A percentile compares a stretch with the other conserved stretches of the same genome.
Conservation (phyloP, 2,888 invertebrate genomes). For the Vannuccia rotundouncinata region DNA sequence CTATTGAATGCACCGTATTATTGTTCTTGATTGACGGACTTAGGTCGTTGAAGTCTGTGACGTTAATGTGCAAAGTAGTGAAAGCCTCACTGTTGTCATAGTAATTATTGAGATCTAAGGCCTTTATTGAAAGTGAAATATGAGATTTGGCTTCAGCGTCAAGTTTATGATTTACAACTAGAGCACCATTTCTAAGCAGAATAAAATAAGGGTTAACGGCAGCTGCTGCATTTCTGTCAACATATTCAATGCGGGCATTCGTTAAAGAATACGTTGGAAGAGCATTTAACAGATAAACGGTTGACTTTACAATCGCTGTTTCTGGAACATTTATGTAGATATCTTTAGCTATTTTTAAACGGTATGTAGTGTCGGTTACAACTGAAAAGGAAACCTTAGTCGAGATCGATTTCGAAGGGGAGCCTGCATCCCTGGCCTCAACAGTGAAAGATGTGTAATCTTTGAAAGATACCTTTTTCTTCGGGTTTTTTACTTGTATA, state of each 20-base stretch:
- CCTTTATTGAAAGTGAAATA: neutral
- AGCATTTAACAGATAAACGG: neutral
- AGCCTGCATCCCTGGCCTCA: neutral
- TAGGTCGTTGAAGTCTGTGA: constrained; percentile 35
- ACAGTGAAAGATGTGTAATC: neutral
- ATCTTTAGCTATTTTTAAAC: neutral
- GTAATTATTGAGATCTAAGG: neutral
- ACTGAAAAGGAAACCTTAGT: neutral
- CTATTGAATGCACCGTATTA: neutral
- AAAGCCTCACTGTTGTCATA: neutral
- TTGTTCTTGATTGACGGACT: constrained; percentile 31
- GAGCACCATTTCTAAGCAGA: neutral
- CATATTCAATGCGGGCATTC: neutral
- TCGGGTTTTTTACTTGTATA: neutral
- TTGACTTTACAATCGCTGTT: neutral
- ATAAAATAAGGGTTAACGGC: neutral
- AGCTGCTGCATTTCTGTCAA: neutral
- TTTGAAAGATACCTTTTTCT: neutral
- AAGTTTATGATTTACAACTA: neutral
- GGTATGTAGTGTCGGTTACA: neutral
- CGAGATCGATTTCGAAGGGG: neutral
- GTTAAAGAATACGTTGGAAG: constrained; percentile 3
- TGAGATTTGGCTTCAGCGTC: neutral
- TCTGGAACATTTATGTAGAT: constrained; percentile 3
- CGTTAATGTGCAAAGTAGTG: constrained; percentile 12